A percentile compares a stretch with the other conserved stretches of the same genome.
Conservation (phyloP, 35 echinoderm and acorn worm genomes). For the Lytechinus variegatus region DNA sequence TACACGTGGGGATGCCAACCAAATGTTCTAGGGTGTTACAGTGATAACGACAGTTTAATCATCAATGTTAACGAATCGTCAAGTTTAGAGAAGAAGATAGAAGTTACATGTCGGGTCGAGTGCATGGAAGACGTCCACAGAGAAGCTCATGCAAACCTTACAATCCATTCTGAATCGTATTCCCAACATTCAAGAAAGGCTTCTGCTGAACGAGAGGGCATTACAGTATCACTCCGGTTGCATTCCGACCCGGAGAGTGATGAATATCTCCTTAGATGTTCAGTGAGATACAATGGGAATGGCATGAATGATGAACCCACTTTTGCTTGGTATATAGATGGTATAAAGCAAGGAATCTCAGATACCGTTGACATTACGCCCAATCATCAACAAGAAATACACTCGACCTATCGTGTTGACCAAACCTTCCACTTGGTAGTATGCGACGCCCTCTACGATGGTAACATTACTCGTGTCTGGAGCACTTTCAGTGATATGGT, state of each 20-base stretch:
- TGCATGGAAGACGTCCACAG: neutral
- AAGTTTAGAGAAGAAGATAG: neutral
- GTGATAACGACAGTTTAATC: neutral
- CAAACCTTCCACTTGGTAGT: neutral
- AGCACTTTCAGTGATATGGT: neutral
- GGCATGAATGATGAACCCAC: neutral
- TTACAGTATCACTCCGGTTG: neutral
- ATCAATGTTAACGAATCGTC: neutral
- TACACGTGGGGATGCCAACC: neutral
- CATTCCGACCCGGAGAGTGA: neutral
- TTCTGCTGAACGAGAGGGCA: neutral
- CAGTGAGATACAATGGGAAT: neutral
- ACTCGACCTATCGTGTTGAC: neutral
- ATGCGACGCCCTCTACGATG: neutral
- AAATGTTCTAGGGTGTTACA: neutral
- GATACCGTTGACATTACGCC: neutral
- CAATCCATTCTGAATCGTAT: neutral
- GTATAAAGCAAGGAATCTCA: neutral
- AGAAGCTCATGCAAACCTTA: neutral
- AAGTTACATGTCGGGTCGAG: neutral
- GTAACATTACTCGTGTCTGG: neutral
- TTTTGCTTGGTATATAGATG: neutral
- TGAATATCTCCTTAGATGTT: neutral
- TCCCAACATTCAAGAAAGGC: neutral
- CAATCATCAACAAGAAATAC: neutral